Evolutionary conservation across 2,113 vertebrate species (phyloP).

Genomic region (Oreocharis arfaki): DNA sequence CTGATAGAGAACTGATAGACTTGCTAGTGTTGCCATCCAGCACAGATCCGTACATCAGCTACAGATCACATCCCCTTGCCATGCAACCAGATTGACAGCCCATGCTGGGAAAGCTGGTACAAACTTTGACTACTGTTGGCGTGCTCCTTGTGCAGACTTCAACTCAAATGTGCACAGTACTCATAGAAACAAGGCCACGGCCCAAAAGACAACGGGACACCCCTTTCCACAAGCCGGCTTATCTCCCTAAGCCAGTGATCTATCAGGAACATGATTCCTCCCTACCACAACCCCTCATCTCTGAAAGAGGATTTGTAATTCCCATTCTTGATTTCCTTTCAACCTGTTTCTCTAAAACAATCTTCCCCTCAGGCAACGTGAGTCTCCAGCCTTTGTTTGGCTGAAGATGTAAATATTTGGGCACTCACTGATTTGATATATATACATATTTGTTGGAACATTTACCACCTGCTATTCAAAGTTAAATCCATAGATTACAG

Average conservation of each 20-base stretch:
- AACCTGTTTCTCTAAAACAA: slow-evolving; percentile 62
- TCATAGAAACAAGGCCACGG: neutral
- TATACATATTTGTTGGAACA: slow-evolving; percentile 70
- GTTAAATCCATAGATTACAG: slow-evolving; percentile 67
- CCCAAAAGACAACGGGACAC: neutral
- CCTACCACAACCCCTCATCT: neutral
- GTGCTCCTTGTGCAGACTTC: slow-evolving; percentile 16
- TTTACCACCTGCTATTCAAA: slow-evolving; percentile 71
- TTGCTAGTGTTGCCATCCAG: neutral
- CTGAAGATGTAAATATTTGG: slow-evolving; percentile 69
- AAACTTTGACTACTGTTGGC: slow-evolving; percentile 32
- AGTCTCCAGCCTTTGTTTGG: slow-evolving; percentile 69
- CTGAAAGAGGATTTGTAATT: slow-evolving; percentile 24
- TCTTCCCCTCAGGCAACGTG: slow-evolving; percentile 62
- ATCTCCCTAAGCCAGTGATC: neutral
- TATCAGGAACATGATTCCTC: neutral
- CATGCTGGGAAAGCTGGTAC: slow-evolving; percentile 33
- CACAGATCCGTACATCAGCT: neutral
- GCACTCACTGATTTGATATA: slow-evolving; percentile 67
- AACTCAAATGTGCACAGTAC: neutral
- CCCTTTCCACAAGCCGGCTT: neutral
- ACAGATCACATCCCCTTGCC: slow-evolving; percentile 18
- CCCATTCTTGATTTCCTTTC: slow-evolving; percentile 46
- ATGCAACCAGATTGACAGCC: slow-evolving; percentile 36
- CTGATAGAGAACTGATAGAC: neutral